Base-by-base conservation (phyloP, 2,797 vertebrate genomes). In the Cossypha niveicapilla region DNA sequence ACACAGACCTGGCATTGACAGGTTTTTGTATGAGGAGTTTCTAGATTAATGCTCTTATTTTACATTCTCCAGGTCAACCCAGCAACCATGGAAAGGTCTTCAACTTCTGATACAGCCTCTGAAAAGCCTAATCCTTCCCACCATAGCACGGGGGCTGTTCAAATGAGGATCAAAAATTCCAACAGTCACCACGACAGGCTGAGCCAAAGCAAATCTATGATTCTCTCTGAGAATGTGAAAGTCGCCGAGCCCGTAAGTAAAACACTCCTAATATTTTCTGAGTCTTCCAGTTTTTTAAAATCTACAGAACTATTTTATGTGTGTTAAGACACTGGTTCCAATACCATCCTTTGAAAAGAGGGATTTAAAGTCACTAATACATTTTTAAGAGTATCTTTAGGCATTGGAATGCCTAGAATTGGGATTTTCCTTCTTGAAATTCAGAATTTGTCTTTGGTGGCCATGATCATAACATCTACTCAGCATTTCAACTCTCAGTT, bases 151-250 rank as follows among this genome's bases (percentile, higher is more conserved):
- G 98, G 98, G 67, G 92, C 96, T 10, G 98, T 99, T 87, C 98
- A 98, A 96, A 97, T 99, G 98, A 98, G 99, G 88, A 97, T 98
- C 56, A 99, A 98, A 97, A 98, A 88, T 95, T 93, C 95, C 89
- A 97, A 97, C 34, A 98, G 96, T 77, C 96, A 98, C 66, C 98
- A 97, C 4, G 99, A 99, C 21, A 98, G 99, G 45, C 98, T 98
- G 74, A 99, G 98, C 92, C 99, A 99, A 97, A 98, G 98, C 94
- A 99, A 98, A 97, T 99, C 99, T 37, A 98, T 99, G 99, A 98
- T 99, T 84, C 97, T 99, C 32, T 98, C 98, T 4, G 99, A 99
- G 15, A 97, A 96, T 1, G 96, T 98, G 78, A 97, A 98, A 68
- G 95, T 98, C 32, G 53, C 88, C 41, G 99, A 98, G 96, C 97